Conservation (phyloP, 1,140 invertebrate species). For the Drosophila chauvacae region DNA sequence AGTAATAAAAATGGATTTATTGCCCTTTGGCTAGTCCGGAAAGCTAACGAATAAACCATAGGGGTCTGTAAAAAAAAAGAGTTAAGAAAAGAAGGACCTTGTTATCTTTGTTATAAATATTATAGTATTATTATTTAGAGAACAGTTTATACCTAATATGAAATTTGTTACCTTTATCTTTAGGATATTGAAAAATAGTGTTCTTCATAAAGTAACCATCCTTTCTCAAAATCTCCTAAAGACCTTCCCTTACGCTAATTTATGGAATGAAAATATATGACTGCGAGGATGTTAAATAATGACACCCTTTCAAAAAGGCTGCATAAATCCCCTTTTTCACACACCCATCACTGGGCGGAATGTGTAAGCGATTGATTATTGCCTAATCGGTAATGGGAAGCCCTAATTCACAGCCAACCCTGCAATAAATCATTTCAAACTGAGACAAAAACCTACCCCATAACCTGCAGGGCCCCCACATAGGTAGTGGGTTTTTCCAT, state of each 20-base stretch:
- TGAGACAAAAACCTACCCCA: constrained; percentile 18
- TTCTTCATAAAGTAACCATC: neutral
- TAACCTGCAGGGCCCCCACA: neutral
- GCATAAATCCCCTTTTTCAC: neutral
- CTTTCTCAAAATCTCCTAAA: neutral
- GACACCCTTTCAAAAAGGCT: neutral
- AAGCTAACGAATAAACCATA: neutral
- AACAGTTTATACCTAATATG: neutral
- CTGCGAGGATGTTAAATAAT: neutral
- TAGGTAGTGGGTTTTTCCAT: neutral
- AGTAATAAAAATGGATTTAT: constrained; percentile 1
- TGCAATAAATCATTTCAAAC: constrained; percentile 52
- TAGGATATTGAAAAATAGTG: neutral
- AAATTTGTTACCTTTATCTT: neutral
- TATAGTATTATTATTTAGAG: neutral
- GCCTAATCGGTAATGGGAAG: constrained; percentile 7
- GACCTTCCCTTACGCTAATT: neutral
- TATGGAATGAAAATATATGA: neutral
- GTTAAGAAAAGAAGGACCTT: neutral
- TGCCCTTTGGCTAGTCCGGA: neutral
- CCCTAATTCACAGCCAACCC: constrained; percentile 32
- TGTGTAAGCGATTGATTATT: constrained; percentile 34
- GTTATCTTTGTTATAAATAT: neutral
- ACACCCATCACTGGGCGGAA: constrained; percentile 1
- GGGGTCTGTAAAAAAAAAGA: neutral